Base-by-base conservation (phyloP, 1,140 invertebrate species). In the Antheraea mylitta region DNA sequence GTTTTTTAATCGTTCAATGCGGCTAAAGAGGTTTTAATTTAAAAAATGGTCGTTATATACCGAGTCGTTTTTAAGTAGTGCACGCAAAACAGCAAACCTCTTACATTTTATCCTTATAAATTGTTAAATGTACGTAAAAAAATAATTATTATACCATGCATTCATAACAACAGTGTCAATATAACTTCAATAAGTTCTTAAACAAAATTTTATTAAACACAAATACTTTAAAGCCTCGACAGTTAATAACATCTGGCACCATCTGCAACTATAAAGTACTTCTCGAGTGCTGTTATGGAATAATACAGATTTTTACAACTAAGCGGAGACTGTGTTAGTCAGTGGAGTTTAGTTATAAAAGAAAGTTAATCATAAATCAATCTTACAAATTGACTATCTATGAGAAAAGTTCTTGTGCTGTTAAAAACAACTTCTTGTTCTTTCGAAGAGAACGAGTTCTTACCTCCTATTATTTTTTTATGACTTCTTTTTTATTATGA, bases 331-430 rank as follows among this genome's bases (percentile, higher is more conserved):
- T 53, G 11, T 53, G 7, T 16, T n/a, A 53, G 45, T 53, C 16
- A 53, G 45, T 53, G 9, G 16, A 53, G 45, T 53, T 53, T 16
- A 53, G 11, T 53, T 53, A 53, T 16, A 53, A 16, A 53, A 53
- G 45, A 53, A 53, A 53, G 45, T 53, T 53, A 53, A 53, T 53
- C 45, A 53, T 53, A 53, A 53, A 53, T 11, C 45, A 53, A 53
- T 53, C 13, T 53, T 53, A n/a, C 45, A 53, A 53, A 53, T 53
- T 16, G 45, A 53, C 6, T 53, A 16, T 53, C 45, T 13, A 53
- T 53, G 45, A 53, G 45, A 16, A 53, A 53, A 53, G 11, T 53
- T 53, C 6, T 53, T 16, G 11, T 13, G 5, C 45, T 16, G 9
- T 5, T 53, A 53, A 53, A 1, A 53, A 53, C 45, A n/a, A 53